Evolutionary conservation across 2,888 invertebrate species (phyloP).

Genomic region (Mantis religiosa): DNA sequence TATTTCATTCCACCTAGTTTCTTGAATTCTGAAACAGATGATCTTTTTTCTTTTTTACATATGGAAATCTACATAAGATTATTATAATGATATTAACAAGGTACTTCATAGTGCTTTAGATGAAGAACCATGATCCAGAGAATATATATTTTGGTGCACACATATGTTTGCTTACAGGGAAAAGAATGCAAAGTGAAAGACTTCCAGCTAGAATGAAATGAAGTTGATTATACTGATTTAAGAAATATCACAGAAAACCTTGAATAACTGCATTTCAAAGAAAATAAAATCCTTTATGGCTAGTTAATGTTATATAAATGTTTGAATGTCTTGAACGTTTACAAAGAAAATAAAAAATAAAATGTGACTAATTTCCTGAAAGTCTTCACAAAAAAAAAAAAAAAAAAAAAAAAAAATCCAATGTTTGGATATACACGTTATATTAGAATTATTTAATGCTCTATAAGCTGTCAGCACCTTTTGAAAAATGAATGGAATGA

Average conservation of each 20-base stretch:
- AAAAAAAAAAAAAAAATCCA: too few relatives aligned
- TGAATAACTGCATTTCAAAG: not conserved
- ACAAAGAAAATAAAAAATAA: too few relatives aligned
- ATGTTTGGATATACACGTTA: too few relatives aligned
- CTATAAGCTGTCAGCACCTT: too few relatives aligned
- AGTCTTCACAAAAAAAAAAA: too few relatives aligned
- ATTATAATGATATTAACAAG: not conserved
- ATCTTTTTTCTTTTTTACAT: too few relatives aligned
- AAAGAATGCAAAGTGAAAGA: not conserved
- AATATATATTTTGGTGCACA: not conserved
- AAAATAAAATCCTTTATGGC: not conserved
- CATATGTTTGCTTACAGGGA: not conserved
- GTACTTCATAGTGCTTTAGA: not conserved
- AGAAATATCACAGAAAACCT: not conserved
- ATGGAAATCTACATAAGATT: not conserved
- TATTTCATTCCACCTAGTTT: too few relatives aligned
- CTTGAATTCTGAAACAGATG: too few relatives aligned
- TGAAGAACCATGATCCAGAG: not conserved
- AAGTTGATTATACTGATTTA: not conserved
- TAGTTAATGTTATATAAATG: not conserved
- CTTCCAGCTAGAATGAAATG: not conserved
- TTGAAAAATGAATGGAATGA: too few relatives aligned
- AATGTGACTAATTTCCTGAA: too few relatives aligned
- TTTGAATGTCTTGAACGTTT: too few relatives aligned
- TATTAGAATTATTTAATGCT: too few relatives aligned